Evolutionary conservation across 2,113 vertebrate species (phyloP).

Genomic region (Lipotes vexillifer): DNA sequence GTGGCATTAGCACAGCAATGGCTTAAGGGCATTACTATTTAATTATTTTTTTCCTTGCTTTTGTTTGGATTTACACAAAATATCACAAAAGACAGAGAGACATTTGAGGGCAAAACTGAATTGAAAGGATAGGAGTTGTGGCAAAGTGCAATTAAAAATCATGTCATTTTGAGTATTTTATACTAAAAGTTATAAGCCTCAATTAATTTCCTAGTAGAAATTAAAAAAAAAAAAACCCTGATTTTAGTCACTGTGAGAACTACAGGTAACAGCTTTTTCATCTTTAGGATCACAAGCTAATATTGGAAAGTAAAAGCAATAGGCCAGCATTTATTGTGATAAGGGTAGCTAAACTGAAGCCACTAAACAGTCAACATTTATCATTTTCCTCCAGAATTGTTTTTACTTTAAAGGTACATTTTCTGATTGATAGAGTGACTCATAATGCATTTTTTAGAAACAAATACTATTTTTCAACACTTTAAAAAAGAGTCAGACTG

Average conservation of each 20-base stretch:
- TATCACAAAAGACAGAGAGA: not conserved
- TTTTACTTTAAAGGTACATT: not conserved
- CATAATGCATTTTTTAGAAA: not conserved
- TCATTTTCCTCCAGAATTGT: not conserved
- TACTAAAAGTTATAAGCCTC: not conserved
- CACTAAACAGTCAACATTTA: not conserved
- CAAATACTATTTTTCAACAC: not conserved
- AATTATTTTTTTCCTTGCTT: not conserved
- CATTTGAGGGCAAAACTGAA: not conserved
- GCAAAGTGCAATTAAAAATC: not conserved
- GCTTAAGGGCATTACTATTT: not conserved
- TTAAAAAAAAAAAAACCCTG: not conserved
- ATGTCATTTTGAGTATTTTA: not conserved
- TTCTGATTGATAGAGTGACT: not conserved
- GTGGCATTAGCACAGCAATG: not conserved
- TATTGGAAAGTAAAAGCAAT: not conserved
- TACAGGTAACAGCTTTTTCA: not conserved
- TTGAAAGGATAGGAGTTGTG: not conserved
- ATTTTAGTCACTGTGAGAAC: not conserved
- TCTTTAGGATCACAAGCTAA: not conserved
- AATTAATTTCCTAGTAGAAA: not conserved
- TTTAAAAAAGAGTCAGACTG: not conserved
- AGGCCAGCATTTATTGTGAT: not conserved
- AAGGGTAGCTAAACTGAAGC: not conserved
- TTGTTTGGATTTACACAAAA: not conserved